Evolutionary conservation across 2,888 invertebrate genomes (phyloP), one percentile per base, ranked within the genome.

Genomic region (Watsonalla binaria): DNA sequence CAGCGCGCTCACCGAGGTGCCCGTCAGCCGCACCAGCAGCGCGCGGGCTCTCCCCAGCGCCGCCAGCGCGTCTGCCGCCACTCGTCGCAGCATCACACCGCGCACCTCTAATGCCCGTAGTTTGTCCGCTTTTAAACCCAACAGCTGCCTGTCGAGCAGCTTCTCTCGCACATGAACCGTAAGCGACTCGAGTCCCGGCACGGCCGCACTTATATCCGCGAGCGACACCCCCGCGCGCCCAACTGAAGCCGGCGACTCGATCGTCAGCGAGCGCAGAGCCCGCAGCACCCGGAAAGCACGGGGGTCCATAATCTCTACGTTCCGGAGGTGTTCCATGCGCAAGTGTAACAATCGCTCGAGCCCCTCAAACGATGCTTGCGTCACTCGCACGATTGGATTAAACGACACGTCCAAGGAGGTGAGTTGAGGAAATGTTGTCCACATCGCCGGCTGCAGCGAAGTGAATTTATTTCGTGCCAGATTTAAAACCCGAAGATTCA

Each of bases 341-440:
- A 97, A 83, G 55, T 92, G 92, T 54, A 95, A 93, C 54, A 96
- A 80, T n/a, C 93, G 92, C n/a, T 86, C 86, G 52, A 94, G 86
- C 0, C 94, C 94, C 51, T 91, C 83, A 70, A 95, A 94, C 55
- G 93, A 92, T 37, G 94, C 93, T 45, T 90, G 86, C 9, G 92
- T 82, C 50, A 96, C 85, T 54, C 94, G 92, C 82, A 94, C 90
- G 52, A 97, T 92, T 0, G 96, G 96, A 86, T 97, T 97, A 66
- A 92, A 92, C 0, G 96, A 95, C 37, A 96, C 80, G 74, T 96
- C 96, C 46, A 97, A 88, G 9, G 93, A 92, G 52, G 94, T 92
- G 51, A 97, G 90, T 6, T 92, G 89, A 6, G 92, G 92, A 52
- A 96, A 84, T 62, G 93, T 80, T 54, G 92, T 84, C 93, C 95